These are phyloP conservation scores for Chionomys nivalis DNA, from an alignment of 2,113 vertebrate species.

Conservation along the genomic window DNA sequence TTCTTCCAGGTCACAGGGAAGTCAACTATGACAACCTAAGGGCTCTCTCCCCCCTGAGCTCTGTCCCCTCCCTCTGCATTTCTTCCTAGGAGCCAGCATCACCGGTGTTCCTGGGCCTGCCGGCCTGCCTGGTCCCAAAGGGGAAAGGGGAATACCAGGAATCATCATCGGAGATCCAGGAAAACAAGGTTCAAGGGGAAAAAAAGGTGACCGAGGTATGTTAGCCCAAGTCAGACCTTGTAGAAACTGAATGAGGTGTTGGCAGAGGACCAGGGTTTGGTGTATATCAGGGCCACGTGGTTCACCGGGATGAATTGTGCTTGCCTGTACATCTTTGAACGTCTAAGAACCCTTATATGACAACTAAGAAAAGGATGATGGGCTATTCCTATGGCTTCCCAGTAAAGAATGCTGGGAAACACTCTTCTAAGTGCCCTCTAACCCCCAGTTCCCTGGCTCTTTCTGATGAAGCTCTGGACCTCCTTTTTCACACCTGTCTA, in stretches of 20 bases:
- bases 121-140: slow-evolving; percentile 91
- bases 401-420: neutral
- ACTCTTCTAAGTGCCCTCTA: neutral
- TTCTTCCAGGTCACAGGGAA: neutral
- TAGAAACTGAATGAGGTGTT: neutral
- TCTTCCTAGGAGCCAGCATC: slow-evolving; percentile 82
- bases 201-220: slow-evolving; percentile 90
- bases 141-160: slow-evolving; percentile 90
- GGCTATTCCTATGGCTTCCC: neutral
- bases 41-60: neutral
- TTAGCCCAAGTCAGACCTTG: slow-evolving; percentile 9
- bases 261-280: neutral
- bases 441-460: neutral
- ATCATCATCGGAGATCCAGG: slow-evolving; percentile 86
- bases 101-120: slow-evolving; percentile 87
- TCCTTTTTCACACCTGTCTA: neutral
- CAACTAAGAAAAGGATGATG: neutral
- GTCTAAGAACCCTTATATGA: neutral
- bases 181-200: slow-evolving; percentile 89
- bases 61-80: neutral
- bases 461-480: neutral
- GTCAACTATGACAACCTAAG: neutral
- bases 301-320: neutral
- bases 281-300: neutral
- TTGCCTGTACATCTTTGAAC: neutral